Conservation (phyloP, 2,113 vertebrate species). For the Nestor notabilis region DNA sequence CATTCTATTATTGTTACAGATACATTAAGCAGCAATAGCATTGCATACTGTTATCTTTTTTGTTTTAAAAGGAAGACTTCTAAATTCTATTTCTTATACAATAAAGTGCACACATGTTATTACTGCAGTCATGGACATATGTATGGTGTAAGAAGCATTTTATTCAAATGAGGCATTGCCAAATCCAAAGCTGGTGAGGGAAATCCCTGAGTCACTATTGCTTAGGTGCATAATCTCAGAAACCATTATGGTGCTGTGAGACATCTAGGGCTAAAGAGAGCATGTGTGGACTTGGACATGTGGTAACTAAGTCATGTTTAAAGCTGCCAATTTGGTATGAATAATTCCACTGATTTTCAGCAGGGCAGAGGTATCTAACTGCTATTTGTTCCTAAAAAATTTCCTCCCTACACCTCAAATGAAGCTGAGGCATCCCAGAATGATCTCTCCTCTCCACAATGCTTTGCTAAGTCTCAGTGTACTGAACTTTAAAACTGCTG, state of each 20-base stretch:
- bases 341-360: not conserved
- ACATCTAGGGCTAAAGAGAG: not conserved
- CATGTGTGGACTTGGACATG: not conserved
- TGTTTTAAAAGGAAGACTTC: not conserved
- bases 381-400: not conserved
- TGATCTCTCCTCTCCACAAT: not conserved
- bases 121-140: not conserved
- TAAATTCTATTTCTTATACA: not conserved
- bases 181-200: not conserved
- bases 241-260: not conserved
- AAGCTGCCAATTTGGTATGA: not conserved
- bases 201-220: not conserved
- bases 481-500: not conserved
- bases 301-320: not conserved
- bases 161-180: not conserved
- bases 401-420: not conserved
- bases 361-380: not conserved
- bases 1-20: not conserved
- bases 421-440: not conserved
- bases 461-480: not conserved
- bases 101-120: not conserved
- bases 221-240: not conserved
- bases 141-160: not conserved
- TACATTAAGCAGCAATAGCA: not conserved
- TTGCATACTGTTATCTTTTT: not conserved